Percentiles rank a stretch among this genome's conserved stretches.
phyloP scores from a whole-genome alignment of 2,888 invertebrate species.

The Gastracanthus pulcherrimus region DNA sequence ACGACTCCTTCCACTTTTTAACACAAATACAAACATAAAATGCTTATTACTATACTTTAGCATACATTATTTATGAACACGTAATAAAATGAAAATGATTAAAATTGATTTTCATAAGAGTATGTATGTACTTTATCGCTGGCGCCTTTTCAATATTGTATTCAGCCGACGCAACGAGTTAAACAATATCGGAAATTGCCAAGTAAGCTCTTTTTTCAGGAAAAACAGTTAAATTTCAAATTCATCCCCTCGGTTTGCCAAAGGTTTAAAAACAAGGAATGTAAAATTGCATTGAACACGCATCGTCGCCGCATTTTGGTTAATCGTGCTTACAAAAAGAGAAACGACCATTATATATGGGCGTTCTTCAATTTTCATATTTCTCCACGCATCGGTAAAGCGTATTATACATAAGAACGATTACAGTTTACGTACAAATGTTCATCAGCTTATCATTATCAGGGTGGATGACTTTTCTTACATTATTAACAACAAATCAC shows the following conservation, averaged over 20 bases:
- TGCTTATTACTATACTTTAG: too few species aligned
- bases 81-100: too few species aligned
- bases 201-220: too few species aligned
- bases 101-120: too few species aligned
- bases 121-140: too few species aligned
- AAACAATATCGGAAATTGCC: too few species aligned
- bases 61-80: too few species aligned
- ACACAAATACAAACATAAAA: too few species aligned
- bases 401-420: not conserved
- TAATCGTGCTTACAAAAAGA: not conserved
- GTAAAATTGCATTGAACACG: constrained; percentile 29
- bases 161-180: too few species aligned
- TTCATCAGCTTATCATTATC: not conserved
- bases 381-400: not conserved
- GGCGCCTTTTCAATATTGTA: too few species aligned
- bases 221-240: not conserved
- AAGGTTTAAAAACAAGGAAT: constrained; percentile 26
- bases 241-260: not conserved
- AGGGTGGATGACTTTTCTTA: too few species aligned
- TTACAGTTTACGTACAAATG: not conserved
- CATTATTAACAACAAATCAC: not conserved
- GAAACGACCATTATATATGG: not conserved
- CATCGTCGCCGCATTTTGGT: not conserved
- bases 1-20: too few species aligned
- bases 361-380: not conserved